Evolutionary conservation across 2,888 invertebrate genomes (phyloP).

Genomic region (Agriopis marginaria): DNA sequence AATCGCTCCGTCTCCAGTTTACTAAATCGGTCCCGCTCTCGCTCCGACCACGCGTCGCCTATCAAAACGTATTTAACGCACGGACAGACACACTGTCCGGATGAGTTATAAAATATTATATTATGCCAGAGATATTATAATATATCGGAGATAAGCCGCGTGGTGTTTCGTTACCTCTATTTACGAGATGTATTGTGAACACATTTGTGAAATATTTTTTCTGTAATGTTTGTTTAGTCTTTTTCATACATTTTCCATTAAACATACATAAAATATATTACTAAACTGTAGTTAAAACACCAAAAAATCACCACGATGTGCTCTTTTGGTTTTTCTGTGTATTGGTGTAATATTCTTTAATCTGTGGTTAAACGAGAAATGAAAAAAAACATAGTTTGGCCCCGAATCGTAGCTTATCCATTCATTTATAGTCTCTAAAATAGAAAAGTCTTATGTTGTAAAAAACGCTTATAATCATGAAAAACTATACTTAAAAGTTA

Average conservation of each 20-base stretch:
- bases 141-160: slow-evolving; percentile 52
- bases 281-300: not conserved
- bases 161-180: slow-evolving; percentile 50
- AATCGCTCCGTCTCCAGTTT: not conserved
- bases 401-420: no score
- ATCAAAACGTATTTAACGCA: slow-evolving; percentile 74
- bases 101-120: slow-evolving; percentile 78
- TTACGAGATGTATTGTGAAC: slow-evolving; percentile 35
- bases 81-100: slow-evolving; percentile 68
- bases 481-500: no score
- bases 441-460: no score
- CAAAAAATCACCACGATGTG: no score
- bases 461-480: no score
- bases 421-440: no score
- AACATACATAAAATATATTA: not conserved
- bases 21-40: slow-evolving; percentile 24
- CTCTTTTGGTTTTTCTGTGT: no score
- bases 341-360: no score
- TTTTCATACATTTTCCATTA: not conserved
- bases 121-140: slow-evolving; percentile 26
- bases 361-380: no score
- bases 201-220: slow-evolving; percentile 20
- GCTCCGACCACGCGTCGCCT: slow-evolving; percentile 44
- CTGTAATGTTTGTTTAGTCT: slow-evolving; percentile 17
- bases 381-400: no score